phyloP scores from a whole-genome alignment of 2,113 vertebrate species.

The Mirza zaza region DNA sequence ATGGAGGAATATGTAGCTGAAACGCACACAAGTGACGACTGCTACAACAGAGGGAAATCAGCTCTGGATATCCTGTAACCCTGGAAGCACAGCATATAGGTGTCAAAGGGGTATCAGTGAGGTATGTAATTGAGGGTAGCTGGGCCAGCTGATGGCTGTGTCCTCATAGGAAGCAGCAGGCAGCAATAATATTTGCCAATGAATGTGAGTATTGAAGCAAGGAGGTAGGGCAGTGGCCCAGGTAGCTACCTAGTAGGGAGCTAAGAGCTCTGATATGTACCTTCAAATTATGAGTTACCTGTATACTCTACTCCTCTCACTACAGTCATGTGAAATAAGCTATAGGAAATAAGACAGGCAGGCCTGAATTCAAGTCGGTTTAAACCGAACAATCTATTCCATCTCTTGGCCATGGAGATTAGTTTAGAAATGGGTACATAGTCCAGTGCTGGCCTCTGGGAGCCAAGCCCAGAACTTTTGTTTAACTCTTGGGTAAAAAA shows the following conservation, averaged over 20 bases:
- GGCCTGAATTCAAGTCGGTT: not conserved
- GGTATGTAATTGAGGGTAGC: not conserved
- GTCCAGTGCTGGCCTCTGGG: not conserved
- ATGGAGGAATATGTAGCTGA: not conserved
- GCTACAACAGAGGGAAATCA: not conserved
- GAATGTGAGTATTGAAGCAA: not conserved
- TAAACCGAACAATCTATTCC: not conserved
- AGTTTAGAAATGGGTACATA: not conserved
- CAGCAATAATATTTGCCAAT: not conserved
- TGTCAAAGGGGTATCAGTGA: not conserved
- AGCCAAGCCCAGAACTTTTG: not conserved
- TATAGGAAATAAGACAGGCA: not conserved
- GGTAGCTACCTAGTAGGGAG: not conserved
- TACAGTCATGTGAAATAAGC: not conserved
- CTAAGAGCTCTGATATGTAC: not conserved
- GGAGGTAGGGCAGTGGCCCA: not conserved
- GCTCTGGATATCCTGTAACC: not conserved
- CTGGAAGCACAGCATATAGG: not conserved
- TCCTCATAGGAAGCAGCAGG: not conserved
- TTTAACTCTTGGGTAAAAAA: not conserved
- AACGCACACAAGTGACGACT: not conserved
- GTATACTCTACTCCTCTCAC: not conserved
- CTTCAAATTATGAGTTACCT: not conserved
- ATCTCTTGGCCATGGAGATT: not conserved
- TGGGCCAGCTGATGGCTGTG: not conserved